These are phyloP conservation scores for Drosophila santomea DNA, from an alignment of 1,140 invertebrate genomes.

Conservation along the genomic window DNA sequence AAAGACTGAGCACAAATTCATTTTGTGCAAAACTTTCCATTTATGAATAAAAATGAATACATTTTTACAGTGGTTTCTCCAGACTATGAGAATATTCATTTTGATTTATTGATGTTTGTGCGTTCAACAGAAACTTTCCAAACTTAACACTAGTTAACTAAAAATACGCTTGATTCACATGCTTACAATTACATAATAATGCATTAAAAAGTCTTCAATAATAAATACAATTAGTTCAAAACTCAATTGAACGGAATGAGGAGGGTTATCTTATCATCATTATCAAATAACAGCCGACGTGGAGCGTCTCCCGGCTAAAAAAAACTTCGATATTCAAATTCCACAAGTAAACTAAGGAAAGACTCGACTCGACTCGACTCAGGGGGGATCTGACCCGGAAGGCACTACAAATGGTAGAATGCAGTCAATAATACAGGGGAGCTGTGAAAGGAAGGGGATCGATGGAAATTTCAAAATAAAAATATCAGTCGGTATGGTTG, in stretches of 20 bases:
- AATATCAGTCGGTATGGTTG: conserved; percentile 74
- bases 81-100: conserved; percentile 36
- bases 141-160: conserved; percentile 78
- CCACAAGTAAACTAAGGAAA: conserved; percentile 31
- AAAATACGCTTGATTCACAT: conserved; percentile 62
- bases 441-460: conserved; percentile 13
- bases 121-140: conserved; percentile 67
- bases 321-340: conserved; percentile 19
- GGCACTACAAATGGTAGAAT: conserved; percentile 67
- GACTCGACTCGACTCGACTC: conserved; percentile 7
- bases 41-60: not conserved
- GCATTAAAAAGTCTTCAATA: conserved; percentile 70
- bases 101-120: conserved; percentile 72
- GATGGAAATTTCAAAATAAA: conserved; percentile 62
- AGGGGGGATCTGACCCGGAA: conserved; percentile 43
- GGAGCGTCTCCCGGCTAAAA: conserved; percentile 21
- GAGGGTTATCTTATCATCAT: conserved; percentile 45
- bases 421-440: conserved; percentile 5
- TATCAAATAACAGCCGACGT: conserved; percentile 25
- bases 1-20: not conserved
- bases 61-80: not conserved
- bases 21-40: not conserved
- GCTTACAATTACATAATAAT: conserved; percentile 76
- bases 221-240: conserved; percentile 65
- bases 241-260: conserved; percentile 69